Evolutionary conservation across 2,888 invertebrate species (phyloP).

Genomic region (Acleris cristana): DNA sequence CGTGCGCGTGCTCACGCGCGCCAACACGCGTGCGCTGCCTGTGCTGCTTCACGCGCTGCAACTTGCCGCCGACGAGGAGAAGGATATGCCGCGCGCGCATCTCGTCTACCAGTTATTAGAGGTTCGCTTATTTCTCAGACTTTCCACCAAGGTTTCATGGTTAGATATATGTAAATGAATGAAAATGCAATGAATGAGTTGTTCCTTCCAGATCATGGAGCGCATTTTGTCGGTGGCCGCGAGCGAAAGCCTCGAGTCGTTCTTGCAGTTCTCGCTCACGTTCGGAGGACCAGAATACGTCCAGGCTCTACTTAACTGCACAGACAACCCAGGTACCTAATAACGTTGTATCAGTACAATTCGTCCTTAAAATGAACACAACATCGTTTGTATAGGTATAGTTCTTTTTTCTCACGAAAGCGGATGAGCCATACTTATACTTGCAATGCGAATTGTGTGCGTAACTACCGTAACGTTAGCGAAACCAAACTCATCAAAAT

Average conservation of each 20-base stretch:
- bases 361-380: too few species aligned
- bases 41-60: slow-evolving; percentile 93
- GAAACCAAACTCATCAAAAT: too few species aligned
- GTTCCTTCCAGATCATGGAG: slow-evolving; percentile 91
- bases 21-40: slow-evolving; percentile 92
- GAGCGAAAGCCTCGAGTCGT: slow-evolving; percentile 91
- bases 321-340: slow-evolving; percentile 85
- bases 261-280: slow-evolving; percentile 93
- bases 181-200: background rate
- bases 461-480: too few species aligned
- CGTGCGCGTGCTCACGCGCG: slow-evolving; percentile 94
- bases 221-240: slow-evolving; percentile 96
- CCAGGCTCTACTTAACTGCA: slow-evolving; percentile 91
- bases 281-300: slow-evolving; percentile 96
- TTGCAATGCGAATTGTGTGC: too few species aligned
- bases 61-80: slow-evolving; percentile 83
- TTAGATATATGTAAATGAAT: slow-evolving; percentile 36
- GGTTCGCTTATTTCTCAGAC: slow-evolving; percentile 60
- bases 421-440: too few species aligned
- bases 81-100: slow-evolving; percentile 87
- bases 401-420: too few species aligned
- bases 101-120: slow-evolving; percentile 96
- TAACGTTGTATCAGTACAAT: background rate
- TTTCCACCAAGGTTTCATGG: background rate
- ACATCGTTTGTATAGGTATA: too few species aligned